phyloP scores from a whole-genome alignment of 2,113 vertebrate species.

The Nematolebias whitei region DNA sequence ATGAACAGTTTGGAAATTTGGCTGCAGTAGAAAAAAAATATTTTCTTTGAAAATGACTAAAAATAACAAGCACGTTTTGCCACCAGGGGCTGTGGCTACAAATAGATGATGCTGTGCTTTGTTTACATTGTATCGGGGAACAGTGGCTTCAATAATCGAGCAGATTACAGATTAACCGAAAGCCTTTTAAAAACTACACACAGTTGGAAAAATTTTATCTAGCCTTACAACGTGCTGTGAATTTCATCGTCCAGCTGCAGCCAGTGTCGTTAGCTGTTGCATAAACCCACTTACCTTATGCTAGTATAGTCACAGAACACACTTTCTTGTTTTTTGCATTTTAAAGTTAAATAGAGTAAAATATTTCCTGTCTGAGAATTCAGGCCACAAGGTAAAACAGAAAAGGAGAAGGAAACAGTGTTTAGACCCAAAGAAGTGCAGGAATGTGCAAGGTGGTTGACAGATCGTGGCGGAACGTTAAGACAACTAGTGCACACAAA shows the following conservation, averaged over 20 bases:
- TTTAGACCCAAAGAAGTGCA: constrained; percentile 34
- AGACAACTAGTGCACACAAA: constrained; percentile 43
- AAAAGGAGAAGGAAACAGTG: constrained; percentile 8
- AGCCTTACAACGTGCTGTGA: constrained; percentile 6
- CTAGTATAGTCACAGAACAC: constrained; percentile 24
- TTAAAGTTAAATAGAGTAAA: constrained; percentile 43
- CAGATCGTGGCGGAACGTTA: constrained; percentile 36
- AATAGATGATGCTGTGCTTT: constrained; percentile 44
- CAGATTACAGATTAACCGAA: constrained; percentile 21
- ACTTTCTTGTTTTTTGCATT: constrained; percentile 19
- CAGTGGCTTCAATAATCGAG: constrained; percentile 52
- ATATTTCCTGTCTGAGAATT: constrained; percentile 37
- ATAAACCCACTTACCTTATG: neutral
- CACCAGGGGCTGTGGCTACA: constrained; percentile 29
- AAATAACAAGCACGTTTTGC: constrained; percentile 56
- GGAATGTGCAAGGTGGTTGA: constrained; percentile 45
- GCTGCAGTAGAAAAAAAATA: constrained; percentile 17
- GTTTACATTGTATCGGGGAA: constrained; percentile 65
- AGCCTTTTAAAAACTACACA: constrained; percentile 11
- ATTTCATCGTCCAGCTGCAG: constrained; percentile 21
- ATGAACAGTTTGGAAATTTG: constrained; percentile 41
- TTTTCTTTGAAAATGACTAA: constrained; percentile 47
- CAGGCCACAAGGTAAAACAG: constrained; percentile 12
- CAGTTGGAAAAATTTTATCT: constrained; percentile 22
- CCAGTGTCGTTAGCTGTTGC: no score